Evolutionary conservation across 2,797 vertebrate genomes (phyloP), one percentile per base, ranked within the genome.

Genomic region (Typhlichthys eigenmanni): DNA sequence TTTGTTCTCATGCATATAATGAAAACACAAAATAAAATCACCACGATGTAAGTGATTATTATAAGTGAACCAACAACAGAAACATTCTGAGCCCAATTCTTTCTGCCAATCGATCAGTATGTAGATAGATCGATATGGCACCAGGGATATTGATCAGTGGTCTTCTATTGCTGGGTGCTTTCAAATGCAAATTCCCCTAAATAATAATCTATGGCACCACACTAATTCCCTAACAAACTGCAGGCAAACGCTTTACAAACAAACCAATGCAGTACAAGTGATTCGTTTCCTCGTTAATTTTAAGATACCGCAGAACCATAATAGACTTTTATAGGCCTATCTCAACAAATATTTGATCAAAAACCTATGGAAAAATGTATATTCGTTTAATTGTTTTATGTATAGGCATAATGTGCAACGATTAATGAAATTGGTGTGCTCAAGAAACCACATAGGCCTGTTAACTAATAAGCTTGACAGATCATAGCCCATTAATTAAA

Each of bases 111-210:
- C 91, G 89, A 92, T 92, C 84, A 89, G 71, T 78, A 89, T 91
- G 88, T 84, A 75, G 86, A 92, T 92, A 43, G 86, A 91, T 92
- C 87, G 79, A 92, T 92, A 77, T 67, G 79, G 80, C 84, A 88
- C 83, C 85, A 78, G 84, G 80, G 83, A 85, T 88, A 91, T 89
- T 87, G 88, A 92, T 93, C 89, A 91, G 71, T 47, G 60, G 74
- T 80, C 85, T 77, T 90, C 89, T 87, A 88, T 89, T 83, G 85
- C 85, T 50, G 66, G 78, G 66, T 71, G 69, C 85, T 91, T 90
- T 91, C 85, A 90, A 90, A 91, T 88, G 88, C 89, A 92, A 90
- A 88, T 88, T 82, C 62, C 32, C 80, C 85, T 89, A 91, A 91
- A 91, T 88, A 88, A 88, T 86, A 87, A 91, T 89, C 85, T 80